Percentiles rank a stretch among this genome's conserved stretches.
These are phyloP conservation scores for Oncorhynchus keta DNA, from an alignment of 2,113 vertebrate genomes.

Conservation along the genomic window DNA sequence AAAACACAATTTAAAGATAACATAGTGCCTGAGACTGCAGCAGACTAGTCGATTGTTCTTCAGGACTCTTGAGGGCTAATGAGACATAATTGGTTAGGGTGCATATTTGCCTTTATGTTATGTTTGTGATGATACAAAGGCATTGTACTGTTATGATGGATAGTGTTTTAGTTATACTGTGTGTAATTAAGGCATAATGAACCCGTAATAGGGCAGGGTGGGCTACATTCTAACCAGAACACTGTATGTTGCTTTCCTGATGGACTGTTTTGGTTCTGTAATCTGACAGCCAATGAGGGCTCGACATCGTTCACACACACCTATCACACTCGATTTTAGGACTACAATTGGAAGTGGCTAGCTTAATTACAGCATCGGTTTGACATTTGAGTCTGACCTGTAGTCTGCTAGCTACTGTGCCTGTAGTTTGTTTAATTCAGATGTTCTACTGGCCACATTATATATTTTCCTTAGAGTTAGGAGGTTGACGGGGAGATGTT, in stretches of 20 bases:
- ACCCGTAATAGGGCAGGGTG: neutral
- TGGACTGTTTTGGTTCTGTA: neutral
- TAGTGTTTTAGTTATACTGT: conserved; percentile 31
- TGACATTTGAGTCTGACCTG: neutral
- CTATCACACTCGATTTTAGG: neutral
- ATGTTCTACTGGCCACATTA: neutral
- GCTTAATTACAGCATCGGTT: neutral
- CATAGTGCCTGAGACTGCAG: conserved; percentile 17
- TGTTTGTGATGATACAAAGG: neutral
- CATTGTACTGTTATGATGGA: neutral
- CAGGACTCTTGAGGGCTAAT: conserved; percentile 38
- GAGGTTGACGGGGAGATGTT: too few relatives aligned
- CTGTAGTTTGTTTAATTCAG: neutral
- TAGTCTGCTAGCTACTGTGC: neutral
- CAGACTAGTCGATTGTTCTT: conserved; percentile 40
- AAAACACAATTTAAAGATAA: conserved; percentile 5
- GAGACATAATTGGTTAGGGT: neutral
- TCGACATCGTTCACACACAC: neutral
- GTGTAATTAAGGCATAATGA: conserved; percentile 46
- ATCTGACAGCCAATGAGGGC: neutral
- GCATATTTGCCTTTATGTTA: neutral
- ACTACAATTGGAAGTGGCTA: neutral
- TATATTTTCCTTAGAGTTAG: neutral
- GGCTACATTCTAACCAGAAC: neutral
- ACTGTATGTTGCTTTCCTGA: neutral